Evolutionary conservation across 2,888 invertebrate genomes (phyloP).

Genomic region (Orthosia incerta): DNA sequence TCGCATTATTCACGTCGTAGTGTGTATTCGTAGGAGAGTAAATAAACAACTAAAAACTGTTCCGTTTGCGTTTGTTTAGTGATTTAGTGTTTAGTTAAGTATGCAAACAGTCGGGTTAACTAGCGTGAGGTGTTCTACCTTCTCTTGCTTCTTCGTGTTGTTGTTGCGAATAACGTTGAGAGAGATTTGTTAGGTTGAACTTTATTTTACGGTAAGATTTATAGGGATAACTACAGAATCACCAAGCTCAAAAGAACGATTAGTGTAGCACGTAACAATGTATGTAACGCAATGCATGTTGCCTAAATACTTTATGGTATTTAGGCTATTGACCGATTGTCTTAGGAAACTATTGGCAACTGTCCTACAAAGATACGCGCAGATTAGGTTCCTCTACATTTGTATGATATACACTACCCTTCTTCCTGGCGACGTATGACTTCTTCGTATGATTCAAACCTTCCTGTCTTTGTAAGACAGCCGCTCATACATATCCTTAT

Average conservation of each 20-base stretch:
- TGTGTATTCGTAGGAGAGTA: constrained; percentile 24
- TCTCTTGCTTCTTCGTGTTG: constrained; percentile 43
- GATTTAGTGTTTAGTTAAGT: constrained; percentile 60
- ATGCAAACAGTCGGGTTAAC: constrained; percentile 58
- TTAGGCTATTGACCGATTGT: neutral
- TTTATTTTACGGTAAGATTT: neutral
- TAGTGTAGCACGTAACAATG: neutral
- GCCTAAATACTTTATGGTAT: neutral
- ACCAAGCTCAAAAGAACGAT: neutral
- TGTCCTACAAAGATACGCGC: neutral
- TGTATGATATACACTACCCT: constrained; percentile 12
- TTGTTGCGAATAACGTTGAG: constrained; percentile 23
- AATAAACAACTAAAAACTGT: constrained; percentile 63
- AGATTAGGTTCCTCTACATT: constrained; percentile 4
- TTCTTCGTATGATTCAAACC: constrained; percentile 22
- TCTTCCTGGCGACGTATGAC: constrained; percentile 15
- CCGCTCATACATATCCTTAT: constrained; percentile 46
- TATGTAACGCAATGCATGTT: neutral
- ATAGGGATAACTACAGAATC: too few species aligned
- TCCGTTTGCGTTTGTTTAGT: constrained; percentile 57
- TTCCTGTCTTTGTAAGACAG: constrained; percentile 15
- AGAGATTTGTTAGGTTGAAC: constrained; percentile 12
- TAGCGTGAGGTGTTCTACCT: constrained; percentile 42
- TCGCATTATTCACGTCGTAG: constrained; percentile 14
- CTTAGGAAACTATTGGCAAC: constrained; percentile 13